Base-by-base conservation (phyloP, 1,140 invertebrate species). In the Cephus cinctus region DNA sequence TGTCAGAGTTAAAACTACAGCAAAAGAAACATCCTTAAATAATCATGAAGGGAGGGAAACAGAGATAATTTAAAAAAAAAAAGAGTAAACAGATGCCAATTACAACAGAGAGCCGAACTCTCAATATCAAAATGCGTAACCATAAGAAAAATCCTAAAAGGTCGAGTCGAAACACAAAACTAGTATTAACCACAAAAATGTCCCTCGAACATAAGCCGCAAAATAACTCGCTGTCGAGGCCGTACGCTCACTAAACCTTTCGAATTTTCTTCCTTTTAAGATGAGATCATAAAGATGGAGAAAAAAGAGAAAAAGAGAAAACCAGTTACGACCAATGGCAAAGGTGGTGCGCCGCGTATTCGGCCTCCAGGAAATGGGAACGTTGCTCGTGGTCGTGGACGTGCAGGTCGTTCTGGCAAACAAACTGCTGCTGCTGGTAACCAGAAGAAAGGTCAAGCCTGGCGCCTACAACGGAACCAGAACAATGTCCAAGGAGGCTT, bases 201-300 rank as follows among this genome's bases (percentile, higher is more conserved):
- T n/a, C n/a, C n/a, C n/a, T n/a, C n/a, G n/a, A n/a, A n/a, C n/a
- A n/a, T n/a, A n/a, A n/a, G n/a, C n/a, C n/a, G n/a, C n/a, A 15
- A n/a, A 15, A 36, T 30, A 36, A 56, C 32, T 63, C 47, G 50
- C 56, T 57, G 56, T 61, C 59, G 50, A 60, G 50, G 55, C 51
- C 53, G 56, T 65, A 67, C 51, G 61, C 57, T 71, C 56, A 71
- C 57, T 66, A 63, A 68, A 70, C 49, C 35, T 61, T 60, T 38
- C 45, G 27, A 56, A 58, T 69, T 73, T 68, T 75, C 55, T 73
- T 73, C 56, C 59, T 75, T 76, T 77, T 71, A 77, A 76, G 74
- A 77, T 75, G 74, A 77, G 39, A 77, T 77, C 66, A 77, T 77
- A 63, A 75, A 74, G 62, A 67, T 77, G 72, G 72, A 74, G 55